phyloP scores from a whole-genome alignment of 2,888 invertebrate species.

The Lamproptera curius region DNA sequence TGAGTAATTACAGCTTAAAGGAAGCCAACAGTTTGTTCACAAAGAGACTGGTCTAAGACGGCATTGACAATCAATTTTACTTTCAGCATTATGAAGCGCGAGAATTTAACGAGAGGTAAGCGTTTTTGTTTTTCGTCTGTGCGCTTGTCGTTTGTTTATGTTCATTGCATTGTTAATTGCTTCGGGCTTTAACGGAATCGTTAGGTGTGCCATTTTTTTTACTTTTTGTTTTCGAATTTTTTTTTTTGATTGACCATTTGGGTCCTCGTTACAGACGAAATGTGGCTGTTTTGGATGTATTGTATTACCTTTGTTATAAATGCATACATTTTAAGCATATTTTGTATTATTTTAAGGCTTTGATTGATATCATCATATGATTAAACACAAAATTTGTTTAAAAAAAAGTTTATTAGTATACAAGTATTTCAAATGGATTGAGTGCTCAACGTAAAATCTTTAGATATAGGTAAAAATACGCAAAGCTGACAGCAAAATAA shows the following conservation, averaged over 20 bases:
- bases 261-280: conserved; percentile 3
- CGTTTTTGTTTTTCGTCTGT: conserved; percentile 7
- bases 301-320: too few species aligned
- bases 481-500: too few species aligned
- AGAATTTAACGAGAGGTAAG: conserved; percentile 32
- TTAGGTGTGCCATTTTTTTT: not conserved
- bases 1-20: conserved; percentile 24
- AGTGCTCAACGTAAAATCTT: too few species aligned
- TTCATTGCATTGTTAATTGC: conserved; percentile 19
- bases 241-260: conserved; percentile 10
- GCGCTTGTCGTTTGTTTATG: conserved; percentile 18
- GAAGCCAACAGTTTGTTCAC: conserved; percentile 27
- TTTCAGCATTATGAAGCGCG: conserved; percentile 30
- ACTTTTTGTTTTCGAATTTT: too few species aligned
- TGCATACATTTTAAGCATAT: too few species aligned
- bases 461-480: too few species aligned
- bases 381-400: too few species aligned
- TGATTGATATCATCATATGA: too few species aligned
- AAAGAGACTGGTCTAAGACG: conserved; percentile 22
- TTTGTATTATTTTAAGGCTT: too few species aligned
- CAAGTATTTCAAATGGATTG: too few species aligned
- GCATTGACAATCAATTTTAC: conserved; percentile 29
- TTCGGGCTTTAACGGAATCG: conserved; percentile 11
- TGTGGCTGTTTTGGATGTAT: too few species aligned
- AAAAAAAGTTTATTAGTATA: too few species aligned